Evolutionary conservation across 2,888 invertebrate genomes (phyloP), one percentile per base, ranked within the genome.

Genomic region (Andrena hattorfiana): DNA sequence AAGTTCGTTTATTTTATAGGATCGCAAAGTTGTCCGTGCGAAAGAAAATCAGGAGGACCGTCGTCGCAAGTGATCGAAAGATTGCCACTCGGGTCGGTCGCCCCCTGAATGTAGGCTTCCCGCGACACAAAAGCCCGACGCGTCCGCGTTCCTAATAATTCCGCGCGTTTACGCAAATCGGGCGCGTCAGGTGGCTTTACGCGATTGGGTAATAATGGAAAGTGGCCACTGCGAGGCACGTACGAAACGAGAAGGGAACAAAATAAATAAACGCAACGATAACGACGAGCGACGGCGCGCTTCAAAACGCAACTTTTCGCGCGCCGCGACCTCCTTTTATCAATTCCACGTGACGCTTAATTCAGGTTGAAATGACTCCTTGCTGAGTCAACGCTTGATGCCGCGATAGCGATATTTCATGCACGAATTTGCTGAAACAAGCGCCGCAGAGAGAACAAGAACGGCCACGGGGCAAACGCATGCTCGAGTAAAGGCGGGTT

Each of bases 241-340:
- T 26, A 69, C 23, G 28, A 48, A 20, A 16, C 7, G 28, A 4
- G 16, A 23, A 16, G 51, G 48, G 48, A 68, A 35, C 2, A 77
- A 62, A 70, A 62, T 20, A 32, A 35, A 77, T 42, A 23, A 51
- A 62, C 56, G 48, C 3, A 0, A 28, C 28, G 30, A 26, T 0
- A 30, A 8, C n/a, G 32, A 16, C 20, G 13, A 32, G 49, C 28
- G n/a, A 5, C 59, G 59, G 28, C 32, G 32, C 54, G 54, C 56
- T 10, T 16, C 56, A 20, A 30, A 56, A 28, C 54, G 51, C 51
- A 26, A 7, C n/a, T 42, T 42, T 42, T 42, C 51, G 35, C 30
- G 51, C n/a, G 48, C 1, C 64, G 7, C 49, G 81, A 71, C 77
- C 73, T 72, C 59, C 35, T 83, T 77, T 81, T 73, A 77, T 81